Evolutionary conservation across 2,113 vertebrate genomes (phyloP), one percentile per base, ranked within the genome.

Genomic region (Syrmaticus mikado): DNA sequence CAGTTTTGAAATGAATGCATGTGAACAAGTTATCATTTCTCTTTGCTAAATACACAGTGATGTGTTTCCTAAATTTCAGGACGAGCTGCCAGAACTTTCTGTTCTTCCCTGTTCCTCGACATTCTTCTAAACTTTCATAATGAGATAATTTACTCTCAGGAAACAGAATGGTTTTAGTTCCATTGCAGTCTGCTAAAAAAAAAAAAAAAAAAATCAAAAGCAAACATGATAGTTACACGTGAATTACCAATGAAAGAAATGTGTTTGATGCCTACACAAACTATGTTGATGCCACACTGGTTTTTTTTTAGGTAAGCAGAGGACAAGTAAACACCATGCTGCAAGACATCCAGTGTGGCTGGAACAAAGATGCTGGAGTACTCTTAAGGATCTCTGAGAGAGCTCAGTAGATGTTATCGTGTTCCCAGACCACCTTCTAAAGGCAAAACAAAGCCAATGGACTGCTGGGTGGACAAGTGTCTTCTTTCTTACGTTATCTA

Each of bases 361-460:
- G 67, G 74, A 40, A 80, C 50, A 80, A 58, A 52, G 40, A 68
- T 72, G 75, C 67, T 83, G 87, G 61, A 86, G 66, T 43, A 28
- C 62, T 76, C 43, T 76, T 52, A 32, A 90, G 50, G 62, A 70
- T 20, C 91, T 71, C 45, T 71, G 68, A 82, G 73, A 68, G 34
- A 86, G 71, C 81, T 41, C 84, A 78, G 30, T 72, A 52, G 84
- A 92, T 82, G 2, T 43, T 55, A 72, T 52, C 52, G 27, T 43
- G 25, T 76, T 71, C 72, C 58, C 55, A 84, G 43, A 20, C 57
- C 52, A 53, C 72, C 85, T 80, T 77, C 65, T 76, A 65, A 86
- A 89, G 68, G 46, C 71, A 68, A 92, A 90, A 53, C 73, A 83
- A 87, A 82, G 89, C 78, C 75, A 87, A 71, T 34, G 22, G 38